Evolutionary conservation across 1,140 invertebrate species (phyloP).

Genomic region (Goniozus legneri): DNA sequence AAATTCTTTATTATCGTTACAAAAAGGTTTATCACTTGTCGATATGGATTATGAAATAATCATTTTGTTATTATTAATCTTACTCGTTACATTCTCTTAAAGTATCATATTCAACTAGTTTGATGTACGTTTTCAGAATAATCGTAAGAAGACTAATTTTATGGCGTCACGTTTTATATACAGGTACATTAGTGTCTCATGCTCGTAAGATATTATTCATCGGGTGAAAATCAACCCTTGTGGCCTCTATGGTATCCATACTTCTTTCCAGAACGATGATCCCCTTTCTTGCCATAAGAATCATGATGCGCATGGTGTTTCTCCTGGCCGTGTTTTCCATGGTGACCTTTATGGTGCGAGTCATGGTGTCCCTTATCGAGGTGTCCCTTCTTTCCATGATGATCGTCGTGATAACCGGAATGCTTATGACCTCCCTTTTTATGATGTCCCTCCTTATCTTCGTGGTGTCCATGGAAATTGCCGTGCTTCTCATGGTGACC

Average conservation of each 20-base stretch:
- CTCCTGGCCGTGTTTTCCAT: slow-evolving; percentile 64
- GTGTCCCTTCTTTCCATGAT: slow-evolving; percentile 69
- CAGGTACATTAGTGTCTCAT: no score
- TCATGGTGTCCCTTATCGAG: slow-evolving; percentile 71
- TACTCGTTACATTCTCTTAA: no score
- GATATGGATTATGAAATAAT: no score
- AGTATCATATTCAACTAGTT: no score
- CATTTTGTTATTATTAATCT: no score
- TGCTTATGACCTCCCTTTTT: slow-evolving; percentile 69
- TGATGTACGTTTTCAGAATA: no score
- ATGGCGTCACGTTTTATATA: no score
- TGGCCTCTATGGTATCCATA: slow-evolving; percentile 54
- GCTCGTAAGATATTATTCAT: no score
- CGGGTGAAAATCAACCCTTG: no score
- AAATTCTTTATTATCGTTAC: no score
- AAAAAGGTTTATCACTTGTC: no score
- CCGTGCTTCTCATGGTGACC: slow-evolving; percentile 68
- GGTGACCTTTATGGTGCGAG: slow-evolving; percentile 69
- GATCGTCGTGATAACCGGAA: slow-evolving; percentile 64
- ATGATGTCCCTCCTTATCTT: slow-evolving; percentile 64
- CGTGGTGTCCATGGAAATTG: slow-evolving; percentile 64
- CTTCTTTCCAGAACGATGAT: slow-evolving; percentile 65
- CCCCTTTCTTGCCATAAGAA: slow-evolving; percentile 63
- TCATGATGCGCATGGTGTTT: slow-evolving; percentile 63
- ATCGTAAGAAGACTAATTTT: no score